These are phyloP conservation scores for Falco concolor DNA, from an alignment of 2,797 vertebrate species.

Conservation along the genomic window DNA sequence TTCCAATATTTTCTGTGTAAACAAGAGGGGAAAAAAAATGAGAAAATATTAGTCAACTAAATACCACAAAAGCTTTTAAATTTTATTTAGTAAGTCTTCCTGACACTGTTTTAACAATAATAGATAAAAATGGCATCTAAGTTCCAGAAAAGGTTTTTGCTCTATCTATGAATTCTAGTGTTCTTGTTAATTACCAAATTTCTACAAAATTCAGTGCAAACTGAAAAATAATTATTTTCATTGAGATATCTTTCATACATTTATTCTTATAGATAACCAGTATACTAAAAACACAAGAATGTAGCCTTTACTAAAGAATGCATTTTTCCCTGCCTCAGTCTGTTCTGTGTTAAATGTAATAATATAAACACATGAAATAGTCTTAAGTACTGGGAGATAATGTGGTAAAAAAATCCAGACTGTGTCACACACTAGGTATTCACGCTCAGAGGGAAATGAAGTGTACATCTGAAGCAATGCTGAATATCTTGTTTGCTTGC, in stretches of 20 bases:
- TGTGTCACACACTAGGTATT: not conserved
- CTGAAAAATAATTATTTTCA: not conserved
- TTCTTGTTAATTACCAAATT: not conserved
- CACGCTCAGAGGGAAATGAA: not conserved
- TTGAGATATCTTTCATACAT: not conserved
- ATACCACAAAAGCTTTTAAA: not conserved
- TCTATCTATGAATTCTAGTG: not conserved
- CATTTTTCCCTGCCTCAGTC: not conserved
- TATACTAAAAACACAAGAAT: not conserved
- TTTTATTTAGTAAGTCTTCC: not conserved
- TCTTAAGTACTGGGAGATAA: not conserved
- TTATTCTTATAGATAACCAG: not conserved
- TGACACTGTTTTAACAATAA: not conserved
- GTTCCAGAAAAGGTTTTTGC: not conserved
- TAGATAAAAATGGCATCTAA: not conserved
- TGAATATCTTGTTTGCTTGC: not conserved
- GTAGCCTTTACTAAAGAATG: not conserved
- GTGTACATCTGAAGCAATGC: not conserved
- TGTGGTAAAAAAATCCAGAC: not conserved
- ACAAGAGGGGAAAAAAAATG: not conserved
- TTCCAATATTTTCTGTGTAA: not conserved
- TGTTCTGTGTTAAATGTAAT: not conserved
- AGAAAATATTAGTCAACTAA: not conserved
- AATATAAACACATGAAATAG: not conserved
- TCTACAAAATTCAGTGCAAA: not conserved